Evolutionary conservation across 1,140 invertebrate genomes (phyloP).

Genomic region (Babylonia areolata): DNA sequence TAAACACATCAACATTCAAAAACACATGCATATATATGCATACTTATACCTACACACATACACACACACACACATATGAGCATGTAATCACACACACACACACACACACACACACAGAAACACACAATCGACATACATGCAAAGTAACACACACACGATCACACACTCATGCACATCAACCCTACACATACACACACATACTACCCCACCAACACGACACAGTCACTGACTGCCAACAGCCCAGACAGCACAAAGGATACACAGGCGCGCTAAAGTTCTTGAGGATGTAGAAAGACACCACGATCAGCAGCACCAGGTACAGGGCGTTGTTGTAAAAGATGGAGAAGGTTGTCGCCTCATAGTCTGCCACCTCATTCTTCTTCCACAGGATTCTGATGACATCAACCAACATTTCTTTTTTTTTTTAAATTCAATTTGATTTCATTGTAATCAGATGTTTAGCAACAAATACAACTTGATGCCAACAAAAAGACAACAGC

Average conservation of each 20-base stretch:
- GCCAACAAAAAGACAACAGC: too few species aligned
- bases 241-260: slow-evolving; percentile 76
- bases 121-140: not conserved
- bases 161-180: too few species aligned
- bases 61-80: too few species aligned
- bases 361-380: slow-evolving; percentile 99
- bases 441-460: too few species aligned
- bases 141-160: not conserved
- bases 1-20: too few species aligned
- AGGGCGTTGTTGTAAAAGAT: slow-evolving; percentile 99
- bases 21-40: slow-evolving; percentile 75
- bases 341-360: slow-evolving; percentile 98
- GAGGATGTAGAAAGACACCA: slow-evolving; percentile 95
- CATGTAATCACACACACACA: not conserved
- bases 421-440: too few species aligned
- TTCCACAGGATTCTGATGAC: slow-evolving; percentile 87
- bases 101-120: not conserved
- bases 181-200: slow-evolving; percentile 1
- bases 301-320: slow-evolving; percentile 95
- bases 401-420: too few species aligned
- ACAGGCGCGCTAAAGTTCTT: slow-evolving; percentile 92
- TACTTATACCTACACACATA: too few species aligned
- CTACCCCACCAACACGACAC: not conserved
- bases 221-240: not conserved
- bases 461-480: too few species aligned